Conservation (phyloP, 2,113 vertebrate genomes). For the Leptodactylus fuscus region DNA sequence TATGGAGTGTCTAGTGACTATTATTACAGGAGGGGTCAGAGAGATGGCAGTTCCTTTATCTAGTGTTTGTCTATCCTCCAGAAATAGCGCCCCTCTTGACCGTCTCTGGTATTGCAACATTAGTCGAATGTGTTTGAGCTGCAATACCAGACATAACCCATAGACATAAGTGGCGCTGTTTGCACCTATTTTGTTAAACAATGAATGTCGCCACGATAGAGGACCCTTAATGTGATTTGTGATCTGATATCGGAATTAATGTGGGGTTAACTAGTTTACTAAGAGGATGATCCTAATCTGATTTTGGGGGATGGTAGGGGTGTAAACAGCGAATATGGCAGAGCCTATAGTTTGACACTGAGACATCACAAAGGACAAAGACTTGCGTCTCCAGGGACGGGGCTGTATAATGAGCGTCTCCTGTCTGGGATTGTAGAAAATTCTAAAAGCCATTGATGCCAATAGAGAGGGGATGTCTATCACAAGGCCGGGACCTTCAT, state of each 20-base stretch:
- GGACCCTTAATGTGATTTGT: background rate
- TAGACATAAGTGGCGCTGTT: too few species aligned
- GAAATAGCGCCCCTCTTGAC: too few species aligned
- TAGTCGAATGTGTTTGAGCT: too few species aligned
- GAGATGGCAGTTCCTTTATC: too few species aligned
- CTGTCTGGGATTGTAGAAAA: constrained; percentile 22
- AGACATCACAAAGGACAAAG: constrained; percentile 37
- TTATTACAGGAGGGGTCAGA: too few species aligned
- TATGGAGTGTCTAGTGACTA: too few species aligned
- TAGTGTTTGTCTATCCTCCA: too few species aligned
- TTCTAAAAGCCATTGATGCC: constrained; percentile 7
- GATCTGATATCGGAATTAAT: background rate
- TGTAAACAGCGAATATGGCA: background rate
- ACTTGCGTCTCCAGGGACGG: background rate
- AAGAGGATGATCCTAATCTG: constrained; percentile 16
- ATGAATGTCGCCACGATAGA: too few species aligned
- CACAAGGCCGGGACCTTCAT: background rate
- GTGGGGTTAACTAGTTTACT: constrained; percentile 30
- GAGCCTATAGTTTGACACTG: background rate
- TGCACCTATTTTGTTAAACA: too few species aligned
- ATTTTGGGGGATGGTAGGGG: background rate
- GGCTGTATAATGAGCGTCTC: constrained; percentile 24
- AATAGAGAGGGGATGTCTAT: constrained; percentile 34
- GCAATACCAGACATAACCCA: too few species aligned
- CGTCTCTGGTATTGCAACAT: too few species aligned